These are phyloP conservation scores for Sciurus niger DNA, from an alignment of 2,113 vertebrate species.

Conservation along the genomic window DNA sequence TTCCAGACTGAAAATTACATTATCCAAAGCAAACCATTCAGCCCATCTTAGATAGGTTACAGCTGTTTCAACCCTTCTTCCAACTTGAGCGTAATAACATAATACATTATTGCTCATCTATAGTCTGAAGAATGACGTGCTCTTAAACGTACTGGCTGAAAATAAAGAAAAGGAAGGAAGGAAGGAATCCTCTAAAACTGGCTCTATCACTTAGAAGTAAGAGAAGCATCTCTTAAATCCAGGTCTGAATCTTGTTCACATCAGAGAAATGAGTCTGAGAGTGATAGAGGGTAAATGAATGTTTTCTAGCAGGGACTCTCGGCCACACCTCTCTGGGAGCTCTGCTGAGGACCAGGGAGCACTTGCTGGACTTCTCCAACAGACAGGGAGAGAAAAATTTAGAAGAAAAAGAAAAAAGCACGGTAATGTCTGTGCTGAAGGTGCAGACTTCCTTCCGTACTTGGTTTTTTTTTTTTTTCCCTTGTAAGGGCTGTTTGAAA, in stretches of 20 bases:
- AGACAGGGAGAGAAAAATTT: constrained; percentile 11
- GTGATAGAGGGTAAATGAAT: background rate
- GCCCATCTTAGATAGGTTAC: constrained; percentile 83
- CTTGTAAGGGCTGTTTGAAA: constrained; percentile 83
- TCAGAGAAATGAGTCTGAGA: background rate
- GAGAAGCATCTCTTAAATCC: constrained; percentile 38
- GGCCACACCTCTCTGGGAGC: background rate
- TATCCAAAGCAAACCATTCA: constrained; percentile 82
- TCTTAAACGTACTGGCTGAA: constrained; percentile 77
- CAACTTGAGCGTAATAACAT: constrained; percentile 79
- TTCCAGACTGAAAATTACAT: constrained; percentile 86
- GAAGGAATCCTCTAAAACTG: constrained; percentile 65
- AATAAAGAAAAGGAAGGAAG: constrained; percentile 28
- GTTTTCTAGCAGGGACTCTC: background rate
- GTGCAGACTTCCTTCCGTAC: constrained; percentile 80
- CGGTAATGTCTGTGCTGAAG: constrained; percentile 14
- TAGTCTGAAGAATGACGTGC: constrained; percentile 83
- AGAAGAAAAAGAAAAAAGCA: background rate
- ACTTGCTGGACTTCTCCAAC: constrained; percentile 7
- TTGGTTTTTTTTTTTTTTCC: constrained; percentile 77
- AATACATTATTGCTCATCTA: constrained; percentile 84
- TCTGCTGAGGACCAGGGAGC: background rate
- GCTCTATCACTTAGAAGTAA: constrained; percentile 61
- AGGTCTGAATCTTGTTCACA: constrained; percentile 5
- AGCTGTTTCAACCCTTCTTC: constrained; percentile 87